Conservation (phyloP, 2,113 vertebrate species). For the Hippocampus mohnikei region DNA sequence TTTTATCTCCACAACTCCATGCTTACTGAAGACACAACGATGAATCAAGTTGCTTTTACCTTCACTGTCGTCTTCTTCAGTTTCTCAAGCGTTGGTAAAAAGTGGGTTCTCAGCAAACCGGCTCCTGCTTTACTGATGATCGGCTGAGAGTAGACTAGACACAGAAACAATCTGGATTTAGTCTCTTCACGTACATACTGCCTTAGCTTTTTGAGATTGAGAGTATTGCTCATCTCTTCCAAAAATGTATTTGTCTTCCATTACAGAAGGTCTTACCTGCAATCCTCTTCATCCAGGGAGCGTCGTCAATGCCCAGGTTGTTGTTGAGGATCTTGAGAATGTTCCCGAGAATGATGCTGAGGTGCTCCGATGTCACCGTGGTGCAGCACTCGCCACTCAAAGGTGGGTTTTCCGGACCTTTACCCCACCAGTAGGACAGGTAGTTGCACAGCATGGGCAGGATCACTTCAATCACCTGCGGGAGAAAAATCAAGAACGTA, state of each 20-base stretch:
- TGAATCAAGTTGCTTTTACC: constrained; percentile 41
- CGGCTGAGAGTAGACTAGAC: constrained; percentile 89
- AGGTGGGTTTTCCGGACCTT: constrained; percentile 82
- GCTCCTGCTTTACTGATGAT: constrained; percentile 93
- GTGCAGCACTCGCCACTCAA: constrained; percentile 78
- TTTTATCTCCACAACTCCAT: not conserved
- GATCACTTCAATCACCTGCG: constrained; percentile 87
- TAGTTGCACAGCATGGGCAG: constrained; percentile 97
- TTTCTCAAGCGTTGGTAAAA: constrained; percentile 92
- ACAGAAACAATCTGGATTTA: constrained; percentile 6
- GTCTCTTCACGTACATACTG: not conserved
- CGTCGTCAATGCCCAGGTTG: constrained; percentile 94
- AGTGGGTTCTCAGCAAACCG: constrained; percentile 87
- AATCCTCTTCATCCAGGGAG: constrained; percentile 98
- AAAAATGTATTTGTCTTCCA: not conserved
- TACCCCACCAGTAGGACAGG: constrained; percentile 95
- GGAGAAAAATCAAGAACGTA: not conserved
- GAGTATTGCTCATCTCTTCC: not conserved
- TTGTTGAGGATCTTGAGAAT: constrained; percentile 96
- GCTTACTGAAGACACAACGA: not conserved
- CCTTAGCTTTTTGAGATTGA: not conserved
- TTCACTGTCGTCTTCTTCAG: constrained; percentile 92
- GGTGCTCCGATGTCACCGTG: constrained; percentile 88
- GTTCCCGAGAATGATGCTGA: constrained; percentile 89
- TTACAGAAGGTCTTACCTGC: constrained; percentile 73